Evolutionary conservation across 2,797 vertebrate genomes (phyloP), one percentile per base, ranked within the genome.

Genomic region (Amblyraja radiata): DNA sequence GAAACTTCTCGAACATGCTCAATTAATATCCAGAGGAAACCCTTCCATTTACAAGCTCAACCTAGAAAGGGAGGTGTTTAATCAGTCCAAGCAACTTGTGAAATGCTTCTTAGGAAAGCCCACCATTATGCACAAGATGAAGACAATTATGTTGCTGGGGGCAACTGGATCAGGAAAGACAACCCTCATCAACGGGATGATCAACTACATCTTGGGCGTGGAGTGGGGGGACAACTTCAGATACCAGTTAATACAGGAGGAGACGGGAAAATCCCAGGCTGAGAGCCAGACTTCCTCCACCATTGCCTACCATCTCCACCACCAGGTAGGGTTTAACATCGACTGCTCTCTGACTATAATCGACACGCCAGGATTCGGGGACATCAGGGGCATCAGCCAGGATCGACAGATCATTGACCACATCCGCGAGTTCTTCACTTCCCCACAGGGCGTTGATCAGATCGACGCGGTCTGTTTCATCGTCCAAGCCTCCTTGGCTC

Each of bases 171-270:
- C 32, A 32, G 32, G 32, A 32, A 32, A 32, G 32, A 32, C 32
- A 32, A 32, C 32, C 32, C 32, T 91, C 90, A 91, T 91, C 71
- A 91, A 91, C 46, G 88, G 65, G 23, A 91, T 91, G 88, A 14
- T 74, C 88, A 91, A 91, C 68, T 74, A 91, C 39, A 74, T 91
- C 39, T 71, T 91, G 68, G 90, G 68, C 13, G 90, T 91, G 90
- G 21, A 74, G 54, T 91, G 90, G 90, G 10, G 54, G 28, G 90
- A 91, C 65, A 39, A 74, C 4, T 74, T 91, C 71, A 73, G 90
- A 91, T 91, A 25, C 36, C 46, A 91, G 18, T 91, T 91, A 28
- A 91, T 74, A 14, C 0, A 91, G 13, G 68, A 91, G 46, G 39
- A 9, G 21, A 74, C 90, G 25, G 71, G 39, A 73, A 54, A 71